A percentile compares a stretch with the other conserved stretches of the same genome.
These are phyloP conservation scores for Venusia cambrica DNA, from an alignment of 2,888 invertebrate genomes.

Conservation along the genomic window DNA sequence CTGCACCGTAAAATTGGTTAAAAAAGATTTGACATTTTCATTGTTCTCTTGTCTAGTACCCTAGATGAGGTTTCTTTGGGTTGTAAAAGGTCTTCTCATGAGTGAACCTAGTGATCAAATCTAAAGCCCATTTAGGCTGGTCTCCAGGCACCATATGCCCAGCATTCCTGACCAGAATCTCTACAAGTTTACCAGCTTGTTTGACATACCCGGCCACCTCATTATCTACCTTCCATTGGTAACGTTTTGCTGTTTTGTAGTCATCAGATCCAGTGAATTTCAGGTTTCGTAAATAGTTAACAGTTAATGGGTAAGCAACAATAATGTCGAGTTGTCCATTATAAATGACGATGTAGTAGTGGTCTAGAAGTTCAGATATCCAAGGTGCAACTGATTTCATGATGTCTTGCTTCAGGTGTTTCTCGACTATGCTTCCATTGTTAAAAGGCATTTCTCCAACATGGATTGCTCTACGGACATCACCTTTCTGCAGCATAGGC, in stretches of 20 bases:
- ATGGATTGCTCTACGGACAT: conserved; percentile 88
- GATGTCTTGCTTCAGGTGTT: conserved; percentile 86
- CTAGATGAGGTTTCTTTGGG: conserved; percentile 29
- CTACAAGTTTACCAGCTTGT: conserved; percentile 85
- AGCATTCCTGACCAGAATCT: conserved; percentile 88
- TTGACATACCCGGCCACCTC: conserved; percentile 89
- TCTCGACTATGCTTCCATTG: conserved; percentile 84
- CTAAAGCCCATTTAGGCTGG: conserved; percentile 88
- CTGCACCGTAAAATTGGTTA: too few relatives aligned
- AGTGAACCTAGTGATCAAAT: conserved; percentile 86
- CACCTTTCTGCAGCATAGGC: conserved; percentile 82
- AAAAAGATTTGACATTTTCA: too few relatives aligned
- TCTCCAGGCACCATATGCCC: conserved; percentile 92
- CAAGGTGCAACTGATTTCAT: conserved; percentile 90
- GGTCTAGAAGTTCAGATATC: conserved; percentile 84
- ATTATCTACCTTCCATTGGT: conserved; percentile 85
- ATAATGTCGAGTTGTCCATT: conserved; percentile 96
- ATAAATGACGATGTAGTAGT: conserved; percentile 89
- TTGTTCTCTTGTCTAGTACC: too few relatives aligned
- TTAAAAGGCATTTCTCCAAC: conserved; percentile 90
- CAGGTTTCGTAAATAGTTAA: conserved; percentile 87
- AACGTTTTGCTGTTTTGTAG: conserved; percentile 84
- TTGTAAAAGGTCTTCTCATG: conserved; percentile 68
- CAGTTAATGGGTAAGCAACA: conserved; percentile 92
- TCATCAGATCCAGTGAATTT: conserved; percentile 84